A percentile compares a stretch with the other conserved stretches of the same genome.
Conservation (phyloP, 2,797 vertebrate genomes). For the Poeciliopsis gracilis region DNA sequence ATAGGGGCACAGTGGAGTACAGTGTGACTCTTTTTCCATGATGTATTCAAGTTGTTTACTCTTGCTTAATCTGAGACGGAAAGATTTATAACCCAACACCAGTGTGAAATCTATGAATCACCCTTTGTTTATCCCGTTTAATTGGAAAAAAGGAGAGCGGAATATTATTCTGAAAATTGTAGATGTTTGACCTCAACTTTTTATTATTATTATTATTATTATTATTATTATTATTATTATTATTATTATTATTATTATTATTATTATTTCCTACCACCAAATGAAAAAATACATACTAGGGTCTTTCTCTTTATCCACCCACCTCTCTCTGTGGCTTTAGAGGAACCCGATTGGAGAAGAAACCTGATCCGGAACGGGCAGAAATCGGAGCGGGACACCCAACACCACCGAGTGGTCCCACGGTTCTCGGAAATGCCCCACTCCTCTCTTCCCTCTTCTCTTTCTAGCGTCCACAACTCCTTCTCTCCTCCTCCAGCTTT, state of each 20-base stretch:
- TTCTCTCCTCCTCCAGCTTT: constrained; percentile 71
- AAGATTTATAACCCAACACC: constrained; percentile 80
- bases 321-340: constrained; percentile 76
- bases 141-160: constrained; percentile 70
- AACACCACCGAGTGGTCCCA: constrained; percentile 93
- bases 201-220: constrained; percentile 59
- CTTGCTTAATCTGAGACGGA: constrained; percentile 80
- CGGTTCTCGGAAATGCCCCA: constrained; percentile 83
- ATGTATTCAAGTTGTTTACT: constrained; percentile 80
- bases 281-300: constrained; percentile 71
- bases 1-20: constrained; percentile 75
- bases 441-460: constrained; percentile 61
- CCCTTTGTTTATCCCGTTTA: constrained; percentile 80
- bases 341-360: constrained; percentile 85
- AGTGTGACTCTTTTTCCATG: constrained; percentile 81
- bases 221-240: constrained; percentile 75
- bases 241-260: constrained; percentile 73
- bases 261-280: constrained; percentile 73
- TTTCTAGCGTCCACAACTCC: constrained; percentile 65
- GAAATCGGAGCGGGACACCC: constrained; percentile 97
- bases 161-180: constrained; percentile 72
- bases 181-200: constrained; percentile 64
- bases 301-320: constrained; percentile 76
- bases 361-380: constrained; percentile 88
- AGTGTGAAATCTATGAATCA: constrained; percentile 81